Evolutionary conservation across 2,888 invertebrate species (phyloP), one percentile per base, ranked within the genome.

Genomic region (Heliconius aoede): DNA sequence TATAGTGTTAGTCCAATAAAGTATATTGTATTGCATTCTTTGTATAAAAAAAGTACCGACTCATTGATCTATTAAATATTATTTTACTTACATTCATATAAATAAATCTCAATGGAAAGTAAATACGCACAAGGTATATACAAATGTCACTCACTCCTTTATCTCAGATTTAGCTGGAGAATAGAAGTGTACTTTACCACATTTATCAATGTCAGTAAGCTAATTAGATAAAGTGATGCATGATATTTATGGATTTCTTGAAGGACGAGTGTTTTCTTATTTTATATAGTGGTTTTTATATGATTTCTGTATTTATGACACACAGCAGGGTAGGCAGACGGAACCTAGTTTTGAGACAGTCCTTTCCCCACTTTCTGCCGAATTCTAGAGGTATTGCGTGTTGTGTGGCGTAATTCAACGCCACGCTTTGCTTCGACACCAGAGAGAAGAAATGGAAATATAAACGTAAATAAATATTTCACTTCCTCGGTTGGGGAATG

Each of bases 221-320:
- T 68, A 68, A 68, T 46, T 68, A 68, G 68, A 68, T 68, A 51
- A 68, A 68, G 68, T 68, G 68, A 68, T 68, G 68, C 51, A 68
- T 51, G 68, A 68, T 68, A 68, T 68, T 21, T 46, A n/a, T 46
- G 68, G 40, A 68, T 68, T 21, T 51, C 32, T n/a, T 64, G 64
- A 32, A 32, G 28, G 32, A n/a, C n/a, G 32, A 32, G 1, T 36
- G 32, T n/a, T 64, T 64, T 32, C 32, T 32, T 32, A 64, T n/a
- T 32, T n/a, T 64, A 32, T 36, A 24, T 64, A 32, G 32, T 64
- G n/a, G n/a, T n/a, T n/a, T n/a, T n/a, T n/a, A n/a, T n/a, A n/a
- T n/a, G n/a, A n/a, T n/a, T n/a, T n/a, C n/a, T n/a, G n/a, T n/a
- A n/a, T n/a, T n/a, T n/a, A n/a, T n/a, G n/a, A n/a, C n/a, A n/a